phyloP scores from a whole-genome alignment of 1,140 invertebrate species.

The Nixonia krombeini region DNA sequence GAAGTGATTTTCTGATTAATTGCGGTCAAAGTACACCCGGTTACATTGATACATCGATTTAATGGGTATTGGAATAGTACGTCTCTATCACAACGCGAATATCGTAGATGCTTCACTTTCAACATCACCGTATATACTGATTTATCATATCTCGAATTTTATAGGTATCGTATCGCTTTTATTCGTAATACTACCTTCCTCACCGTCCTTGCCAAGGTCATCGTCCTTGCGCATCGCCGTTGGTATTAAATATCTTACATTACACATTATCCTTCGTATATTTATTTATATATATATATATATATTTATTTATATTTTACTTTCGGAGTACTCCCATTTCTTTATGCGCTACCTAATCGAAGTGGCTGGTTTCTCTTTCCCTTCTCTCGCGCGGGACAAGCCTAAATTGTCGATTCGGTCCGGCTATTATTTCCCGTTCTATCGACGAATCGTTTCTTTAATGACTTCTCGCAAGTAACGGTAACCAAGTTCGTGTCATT shows the following conservation, averaged over 20 bases:
- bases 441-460: no score
- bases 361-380: slow-evolving; percentile 60
- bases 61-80: slow-evolving; percentile 59
- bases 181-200: slow-evolving; percentile 34
- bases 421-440: no score
- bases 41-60: slow-evolving; percentile 67
- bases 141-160: slow-evolving; percentile 18
- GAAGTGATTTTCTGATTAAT: slow-evolving; percentile 19
- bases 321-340: slow-evolving; percentile 48
- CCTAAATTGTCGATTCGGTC: no score
- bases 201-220: slow-evolving; percentile 55
- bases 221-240: slow-evolving; percentile 57
- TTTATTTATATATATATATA: slow-evolving; percentile 59
- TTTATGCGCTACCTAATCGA: slow-evolving; percentile 63
- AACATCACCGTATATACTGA: slow-evolving; percentile 15
- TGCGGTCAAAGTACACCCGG: slow-evolving; percentile 55
- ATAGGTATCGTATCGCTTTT: slow-evolving; percentile 26
- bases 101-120: slow-evolving; percentile 40
- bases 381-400: no score
- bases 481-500: no score
- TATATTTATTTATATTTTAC: slow-evolving; percentile 60
- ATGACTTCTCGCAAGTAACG: no score
- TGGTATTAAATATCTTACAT: slow-evolving; percentile 68
- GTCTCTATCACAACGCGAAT: slow-evolving; percentile 64
- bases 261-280: slow-evolving; percentile 64